These are phyloP conservation scores for Diadema setosum DNA, from an alignment of 35 echinoderm and acorn worm genomes.

Conservation along the genomic window DNA sequence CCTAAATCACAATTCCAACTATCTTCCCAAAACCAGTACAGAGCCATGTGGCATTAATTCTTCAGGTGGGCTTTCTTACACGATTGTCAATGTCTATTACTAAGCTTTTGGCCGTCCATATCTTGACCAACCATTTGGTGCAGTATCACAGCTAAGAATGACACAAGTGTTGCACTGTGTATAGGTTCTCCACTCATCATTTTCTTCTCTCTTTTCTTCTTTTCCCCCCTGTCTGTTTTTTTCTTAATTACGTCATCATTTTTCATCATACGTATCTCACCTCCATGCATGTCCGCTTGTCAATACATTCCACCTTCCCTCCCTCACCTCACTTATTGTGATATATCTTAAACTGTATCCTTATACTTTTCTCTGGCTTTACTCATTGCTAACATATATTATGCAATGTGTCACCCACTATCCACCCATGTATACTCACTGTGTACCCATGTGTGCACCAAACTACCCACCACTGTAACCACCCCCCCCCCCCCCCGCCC, in stretches of 20 bases:
- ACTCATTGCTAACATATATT: not conserved
- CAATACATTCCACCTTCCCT: not conserved
- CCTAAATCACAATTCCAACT: no score
- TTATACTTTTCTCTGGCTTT: not conserved
- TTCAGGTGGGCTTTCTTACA: no score
- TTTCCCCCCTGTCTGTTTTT: not conserved
- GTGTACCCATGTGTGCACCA: not conserved
- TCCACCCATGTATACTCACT: not conserved
- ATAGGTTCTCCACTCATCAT: not conserved
- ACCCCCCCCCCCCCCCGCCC: no score
- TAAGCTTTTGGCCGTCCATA: no score
- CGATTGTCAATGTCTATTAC: no score
- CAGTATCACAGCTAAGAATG: no score
- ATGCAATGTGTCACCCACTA: not conserved
- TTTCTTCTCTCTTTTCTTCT: not conserved
- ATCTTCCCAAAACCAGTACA: no score
- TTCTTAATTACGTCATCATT: no score
- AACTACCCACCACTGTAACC: no score
- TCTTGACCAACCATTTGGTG: no score
- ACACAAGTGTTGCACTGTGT: no score
- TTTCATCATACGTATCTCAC: not conserved
- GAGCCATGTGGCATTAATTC: no score
- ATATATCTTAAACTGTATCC: not conserved
- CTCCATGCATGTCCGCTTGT: not conserved
- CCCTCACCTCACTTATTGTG: not conserved